Evolutionary conservation across 2,888 invertebrate genomes (phyloP).

Genomic region (Balanococcus diminutus): DNA sequence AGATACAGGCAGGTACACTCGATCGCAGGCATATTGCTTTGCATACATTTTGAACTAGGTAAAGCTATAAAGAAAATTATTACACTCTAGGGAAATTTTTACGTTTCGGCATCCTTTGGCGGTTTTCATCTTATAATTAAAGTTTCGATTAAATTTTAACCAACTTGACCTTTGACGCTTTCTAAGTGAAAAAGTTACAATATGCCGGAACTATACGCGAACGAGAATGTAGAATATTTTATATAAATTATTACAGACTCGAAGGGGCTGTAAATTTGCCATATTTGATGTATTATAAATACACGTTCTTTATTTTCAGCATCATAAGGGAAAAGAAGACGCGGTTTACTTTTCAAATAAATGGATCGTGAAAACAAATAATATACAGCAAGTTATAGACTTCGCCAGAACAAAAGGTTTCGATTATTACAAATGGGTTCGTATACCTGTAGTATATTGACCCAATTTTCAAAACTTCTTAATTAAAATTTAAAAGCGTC

Average conservation of each 20-base stretch:
- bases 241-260: slow-evolving; percentile 6
- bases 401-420: slow-evolving; percentile 40
- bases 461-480: no score
- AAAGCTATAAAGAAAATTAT: not conserved
- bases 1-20: not conserved
- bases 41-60: not conserved
- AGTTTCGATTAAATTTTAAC: slow-evolving; percentile 36
- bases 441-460: not conserved
- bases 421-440: slow-evolving; percentile 39
- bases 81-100: slow-evolving; percentile 23
- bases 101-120: not conserved
- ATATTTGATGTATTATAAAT: no score
- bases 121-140: slow-evolving; percentile 35
- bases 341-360: slow-evolving; percentile 37
- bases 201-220: not conserved
- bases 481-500: no score
- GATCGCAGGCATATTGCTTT: not conserved
- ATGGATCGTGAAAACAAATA: slow-evolving; percentile 42
- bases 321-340: slow-evolving; percentile 45
- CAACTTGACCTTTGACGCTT: not conserved
- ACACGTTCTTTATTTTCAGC: slow-evolving; percentile 15
- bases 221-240: not conserved
- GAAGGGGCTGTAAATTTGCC: slow-evolving; percentile 8
- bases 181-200: not conserved
- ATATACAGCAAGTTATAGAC: slow-evolving; percentile 22